Percentiles rank a stretch among this genome's conserved stretches.
Conservation (phyloP, 2,113 vertebrate species). For the Cryptomyrus ogoouensis region DNA sequence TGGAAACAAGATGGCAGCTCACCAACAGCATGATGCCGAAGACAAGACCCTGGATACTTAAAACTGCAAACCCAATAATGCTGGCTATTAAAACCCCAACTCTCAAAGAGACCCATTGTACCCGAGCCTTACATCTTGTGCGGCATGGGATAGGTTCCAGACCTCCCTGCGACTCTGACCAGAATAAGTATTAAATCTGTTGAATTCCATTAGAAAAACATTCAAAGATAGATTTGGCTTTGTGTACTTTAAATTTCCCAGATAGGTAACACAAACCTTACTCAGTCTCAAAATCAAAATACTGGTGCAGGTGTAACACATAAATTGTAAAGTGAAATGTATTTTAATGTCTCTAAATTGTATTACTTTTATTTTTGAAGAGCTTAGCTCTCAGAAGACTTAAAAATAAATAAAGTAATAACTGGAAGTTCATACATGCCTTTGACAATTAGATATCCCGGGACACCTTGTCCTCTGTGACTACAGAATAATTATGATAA, state of each 20-base stretch:
- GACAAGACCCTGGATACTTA: neutral
- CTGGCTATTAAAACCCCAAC: neutral
- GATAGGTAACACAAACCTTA: neutral
- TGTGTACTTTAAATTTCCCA: neutral
- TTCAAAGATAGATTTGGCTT: neutral
- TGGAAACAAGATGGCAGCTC: neutral
- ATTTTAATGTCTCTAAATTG: neutral
- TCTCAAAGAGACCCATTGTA: neutral
- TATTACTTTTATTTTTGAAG: conserved; percentile 23
- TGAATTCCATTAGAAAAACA: neutral
- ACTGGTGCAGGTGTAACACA: neutral
- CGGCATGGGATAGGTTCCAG: neutral
- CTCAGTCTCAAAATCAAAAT: neutral
- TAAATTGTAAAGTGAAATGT: neutral
- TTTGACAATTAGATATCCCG: conserved; percentile 52
- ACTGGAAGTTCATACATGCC: conserved; percentile 66
- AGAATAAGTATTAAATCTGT: neutral
- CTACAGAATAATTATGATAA: conserved; percentile 90
- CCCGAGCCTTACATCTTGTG: neutral
- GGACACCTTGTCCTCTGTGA: conserved; percentile 62
- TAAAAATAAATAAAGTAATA: conserved; percentile 35
- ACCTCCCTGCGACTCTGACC: neutral
- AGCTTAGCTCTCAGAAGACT: conserved; percentile 3
- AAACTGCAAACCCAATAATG: neutral
- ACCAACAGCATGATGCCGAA: neutral